Evolutionary conservation across 2,888 invertebrate species (phyloP), one percentile per base, ranked within the genome.

Genomic region (Agrilus biguttatus): DNA sequence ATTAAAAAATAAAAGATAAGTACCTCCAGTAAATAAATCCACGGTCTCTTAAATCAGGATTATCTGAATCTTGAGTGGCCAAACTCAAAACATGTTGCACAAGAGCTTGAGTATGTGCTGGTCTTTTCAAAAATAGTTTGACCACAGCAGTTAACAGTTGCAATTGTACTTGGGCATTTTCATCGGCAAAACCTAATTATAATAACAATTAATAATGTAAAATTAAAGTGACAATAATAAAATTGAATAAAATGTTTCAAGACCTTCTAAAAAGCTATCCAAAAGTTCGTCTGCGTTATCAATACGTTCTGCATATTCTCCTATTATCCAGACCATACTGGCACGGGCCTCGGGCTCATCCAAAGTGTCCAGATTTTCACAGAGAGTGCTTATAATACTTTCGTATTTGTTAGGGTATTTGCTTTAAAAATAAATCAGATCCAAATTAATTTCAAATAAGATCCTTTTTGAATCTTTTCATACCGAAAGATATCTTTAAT

Each of bases 391-490:
- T 62, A 98, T 98, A 60, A 98, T 98, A 65, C 95, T 96, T 70
- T 99, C 98, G 63, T 98, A 98, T 66, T 98, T 96, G 68, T 98
- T 98, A 8, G 98, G 98, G 69, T 99, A 98, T 67, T 98, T 91
- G 43, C 67, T 61, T 44, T 34, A 56, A 55, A 33, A 21, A 33
- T 33, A 41, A 45, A 8, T n/a, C 5, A 6, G 5, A 6, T 21
- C 6, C 21, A 21, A 21, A 6, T 21, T 21, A 1, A 21, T 21
- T 21, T 21, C 4, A 21, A 47, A 42, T 14, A 14, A 34, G 12
- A 13, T 34, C 35, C 35, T 6, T 5, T 34, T 34, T 34, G 5
- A 10, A 28, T 28, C 5, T 28, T 40, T 74, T 21, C 21, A 21
- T 47, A 63, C 64, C 64, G 61, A 76, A 92, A 92, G 50, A 92